phyloP scores from a whole-genome alignment of 2,113 vertebrate genomes.

The Nerophis ophidion region DNA sequence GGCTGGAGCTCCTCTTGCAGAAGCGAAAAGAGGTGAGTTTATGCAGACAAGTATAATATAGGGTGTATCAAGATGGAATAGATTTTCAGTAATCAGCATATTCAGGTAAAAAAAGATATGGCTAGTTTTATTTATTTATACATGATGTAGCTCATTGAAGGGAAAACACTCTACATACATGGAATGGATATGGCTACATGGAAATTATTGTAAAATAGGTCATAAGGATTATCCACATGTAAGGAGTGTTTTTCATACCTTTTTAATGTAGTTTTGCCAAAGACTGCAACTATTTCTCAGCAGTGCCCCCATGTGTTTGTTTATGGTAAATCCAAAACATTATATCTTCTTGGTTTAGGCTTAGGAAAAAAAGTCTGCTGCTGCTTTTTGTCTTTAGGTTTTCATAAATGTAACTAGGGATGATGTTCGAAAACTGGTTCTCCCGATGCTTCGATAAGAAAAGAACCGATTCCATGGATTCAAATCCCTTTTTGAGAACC shows the following conservation, averaged over 20 bases:
- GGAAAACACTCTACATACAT: no score
- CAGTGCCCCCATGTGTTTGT: not conserved
- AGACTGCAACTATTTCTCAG: not conserved
- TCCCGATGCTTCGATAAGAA: no score
- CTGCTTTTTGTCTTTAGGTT: not conserved
- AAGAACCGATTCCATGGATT: no score
- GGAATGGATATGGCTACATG: no score
- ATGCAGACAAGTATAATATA: not conserved
- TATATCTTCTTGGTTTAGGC: not conserved
- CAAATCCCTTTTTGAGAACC: no score
- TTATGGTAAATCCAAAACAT: not conserved
- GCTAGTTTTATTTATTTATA: no score
- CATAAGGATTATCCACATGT: not conserved
- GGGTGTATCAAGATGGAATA: not conserved
- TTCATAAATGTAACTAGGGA: not conserved
- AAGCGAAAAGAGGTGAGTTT: constrained; percentile 93
- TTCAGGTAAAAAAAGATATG: not conserved
- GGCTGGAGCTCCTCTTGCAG: constrained; percentile 91
- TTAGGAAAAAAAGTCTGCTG: not conserved
- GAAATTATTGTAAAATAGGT: no score
- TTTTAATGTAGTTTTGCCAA: not conserved
- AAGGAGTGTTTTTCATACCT: not conserved
- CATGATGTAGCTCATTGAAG: no score
- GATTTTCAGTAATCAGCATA: not conserved
- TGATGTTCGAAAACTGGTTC: no score